Percentiles rank a stretch among this genome's conserved stretches.
These are phyloP conservation scores for Recurvirostra avosetta DNA, from an alignment of 2,113 vertebrate genomes.

Conservation along the genomic window DNA sequence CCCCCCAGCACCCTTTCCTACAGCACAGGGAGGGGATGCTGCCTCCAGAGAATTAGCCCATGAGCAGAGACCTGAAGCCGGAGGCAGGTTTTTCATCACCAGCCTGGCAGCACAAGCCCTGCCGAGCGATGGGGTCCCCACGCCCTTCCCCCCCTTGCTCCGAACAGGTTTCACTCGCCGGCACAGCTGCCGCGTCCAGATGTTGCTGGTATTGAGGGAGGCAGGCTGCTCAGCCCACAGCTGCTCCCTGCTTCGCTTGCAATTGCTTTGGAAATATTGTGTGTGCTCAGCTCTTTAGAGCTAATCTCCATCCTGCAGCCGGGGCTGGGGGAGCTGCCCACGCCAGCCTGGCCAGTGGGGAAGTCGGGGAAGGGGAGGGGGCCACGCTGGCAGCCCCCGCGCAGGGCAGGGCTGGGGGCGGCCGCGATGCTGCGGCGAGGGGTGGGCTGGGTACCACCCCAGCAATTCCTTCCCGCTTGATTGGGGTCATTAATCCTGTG, in stretches of 20 bases:
- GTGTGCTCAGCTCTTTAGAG: conserved; percentile 32
- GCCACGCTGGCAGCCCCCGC: fast-evolving
- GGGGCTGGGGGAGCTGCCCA: not conserved
- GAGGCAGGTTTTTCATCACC: not conserved
- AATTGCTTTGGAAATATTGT: conserved; percentile 31
- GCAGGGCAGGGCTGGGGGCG: fast-evolving
- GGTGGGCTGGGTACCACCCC: not conserved
- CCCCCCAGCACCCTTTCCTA: not conserved
- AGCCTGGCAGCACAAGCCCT: fast-evolving
- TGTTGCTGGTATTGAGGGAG: conserved; percentile 28
- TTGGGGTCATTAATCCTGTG: conserved; percentile 9
- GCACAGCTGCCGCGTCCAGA: conserved; percentile 58
- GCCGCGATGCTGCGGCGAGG: not conserved
- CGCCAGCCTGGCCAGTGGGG: not conserved
- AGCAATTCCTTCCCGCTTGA: not conserved
- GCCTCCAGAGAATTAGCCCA: fast-evolving
- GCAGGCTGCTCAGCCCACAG: conserved; percentile 51
- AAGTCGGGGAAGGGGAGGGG: not conserved
- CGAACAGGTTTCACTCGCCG: not conserved
- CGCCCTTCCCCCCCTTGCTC: not conserved
- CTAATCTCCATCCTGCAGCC: conserved; percentile 4
- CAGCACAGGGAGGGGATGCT: not conserved
- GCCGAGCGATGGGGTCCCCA: not conserved
- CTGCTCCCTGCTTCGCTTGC: conserved; percentile 51
- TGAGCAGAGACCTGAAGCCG: not conserved